Conservation (phyloP, 2,888 invertebrate species). For the Meliscaeva auricollis region DNA sequence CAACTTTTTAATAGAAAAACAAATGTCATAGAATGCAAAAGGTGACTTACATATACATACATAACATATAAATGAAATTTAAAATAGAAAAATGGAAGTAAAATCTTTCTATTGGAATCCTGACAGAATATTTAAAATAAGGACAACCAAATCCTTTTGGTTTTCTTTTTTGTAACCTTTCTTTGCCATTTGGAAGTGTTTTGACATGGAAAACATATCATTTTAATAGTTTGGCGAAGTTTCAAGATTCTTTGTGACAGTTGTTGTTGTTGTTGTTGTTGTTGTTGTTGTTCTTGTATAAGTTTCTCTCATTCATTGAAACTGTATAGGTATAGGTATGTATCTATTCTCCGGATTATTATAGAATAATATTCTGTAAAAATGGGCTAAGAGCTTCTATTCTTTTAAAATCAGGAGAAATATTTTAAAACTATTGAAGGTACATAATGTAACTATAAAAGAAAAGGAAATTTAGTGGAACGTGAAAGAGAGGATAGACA, state of each 20-base stretch:
- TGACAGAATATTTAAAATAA: conserved; percentile 47
- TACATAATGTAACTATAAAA: too few relatives aligned
- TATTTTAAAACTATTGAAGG: too few relatives aligned
- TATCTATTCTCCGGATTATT: conserved; percentile 4
- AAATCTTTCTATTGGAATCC: conserved; percentile 43
- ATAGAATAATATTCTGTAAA: background rate
- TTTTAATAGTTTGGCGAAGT: conserved; percentile 55
- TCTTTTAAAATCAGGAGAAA: background rate
- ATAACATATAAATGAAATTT: conserved; percentile 52
- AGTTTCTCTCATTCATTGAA: conserved; percentile 1
- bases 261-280: too few relatives aligned
- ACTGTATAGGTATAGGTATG: too few relatives aligned
- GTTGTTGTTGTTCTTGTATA: background rate
- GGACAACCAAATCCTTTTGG: conserved; percentile 12
- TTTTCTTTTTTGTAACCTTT: conserved; percentile 6
- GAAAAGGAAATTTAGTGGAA: background rate
- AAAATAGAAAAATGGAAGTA: conserved; percentile 26
- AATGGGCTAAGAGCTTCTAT: background rate
- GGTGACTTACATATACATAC: too few relatives aligned
- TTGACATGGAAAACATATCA: conserved; percentile 29
- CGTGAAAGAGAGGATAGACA: background rate
- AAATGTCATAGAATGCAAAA: conserved; percentile 41
- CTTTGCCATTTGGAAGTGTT: conserved; percentile 17
- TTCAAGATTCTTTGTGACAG: conserved; percentile 46
- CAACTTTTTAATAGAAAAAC: conserved; percentile 14